Evolutionary conservation across 1,140 invertebrate species (phyloP), one percentile per base, ranked within the genome.

Genomic region (Listronotus oregonensis): DNA sequence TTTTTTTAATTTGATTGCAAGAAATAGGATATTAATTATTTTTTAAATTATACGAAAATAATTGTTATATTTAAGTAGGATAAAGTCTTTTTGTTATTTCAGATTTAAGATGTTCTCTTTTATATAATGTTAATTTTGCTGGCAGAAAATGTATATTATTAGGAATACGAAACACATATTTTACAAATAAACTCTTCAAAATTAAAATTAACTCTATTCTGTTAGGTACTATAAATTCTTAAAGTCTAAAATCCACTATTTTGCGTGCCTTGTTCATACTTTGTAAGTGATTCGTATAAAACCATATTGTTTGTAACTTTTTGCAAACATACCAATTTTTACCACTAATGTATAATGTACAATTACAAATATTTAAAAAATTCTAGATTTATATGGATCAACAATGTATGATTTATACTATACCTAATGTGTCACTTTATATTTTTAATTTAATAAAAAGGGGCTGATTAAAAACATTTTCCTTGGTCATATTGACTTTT

Each of bases 401-500:
- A 66, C 73, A 72, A 72, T 70, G 62, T 69, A 66, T 64, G 54
- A 68, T 10, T 10, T 71, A 43, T 64, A 71, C 65, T 71, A 66
- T 74, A n/a, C 71, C 69, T 73, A 75, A 54, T 46, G 42, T 63
- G 60, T 73, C 73, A 73, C 74, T 75, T 74, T 75, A 74, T 75
- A n/a, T 75, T 75, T 75, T 74, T 68, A 73, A 74, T 70, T 74
- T 69, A 72, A 70, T 66, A 70, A 73, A 71, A 74, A n/a, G n/a
- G 73, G 74, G 71, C 71, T 71, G 70, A 74, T 69, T 75, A 71
- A 56, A 74, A 70, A 69, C 67, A 72, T 72, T 69, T 47, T 61
- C 73, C 72, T 74, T 73, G 71, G 72, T 74, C 73, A 74, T 74
- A 77, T 77, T 73, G 75, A 73, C 75, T 75, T 71, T 71, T 63